phyloP scores from a whole-genome alignment of 2,113 vertebrate species.

The Lagopus leucura region DNA sequence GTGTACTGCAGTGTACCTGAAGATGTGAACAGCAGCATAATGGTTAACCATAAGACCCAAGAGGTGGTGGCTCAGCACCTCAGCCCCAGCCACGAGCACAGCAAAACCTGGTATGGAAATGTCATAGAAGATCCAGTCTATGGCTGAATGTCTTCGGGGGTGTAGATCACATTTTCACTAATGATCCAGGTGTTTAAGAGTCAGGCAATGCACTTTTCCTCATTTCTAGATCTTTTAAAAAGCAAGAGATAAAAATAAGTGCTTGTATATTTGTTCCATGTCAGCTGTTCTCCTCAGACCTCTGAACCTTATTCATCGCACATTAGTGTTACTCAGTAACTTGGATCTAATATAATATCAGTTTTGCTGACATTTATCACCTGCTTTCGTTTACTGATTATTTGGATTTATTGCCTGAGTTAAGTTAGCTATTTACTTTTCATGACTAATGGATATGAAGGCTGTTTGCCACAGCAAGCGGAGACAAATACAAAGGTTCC shows the following conservation, averaged over 20 bases:
- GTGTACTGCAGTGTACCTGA: neutral
- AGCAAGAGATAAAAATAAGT: constrained; percentile 6
- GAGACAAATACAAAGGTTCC: constrained; percentile 25
- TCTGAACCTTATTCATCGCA: constrained; percentile 41
- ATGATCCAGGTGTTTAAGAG: neutral
- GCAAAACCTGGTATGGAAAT: neutral
- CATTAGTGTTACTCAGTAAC: constrained; percentile 69
- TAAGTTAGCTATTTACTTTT: constrained; percentile 65
- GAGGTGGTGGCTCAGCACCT: neutral
- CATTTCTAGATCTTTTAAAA: neutral
- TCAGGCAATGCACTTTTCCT: neutral
- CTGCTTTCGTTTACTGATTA: constrained; percentile 65
- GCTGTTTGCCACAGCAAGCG: constrained; percentile 32
- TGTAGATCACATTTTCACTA: neutral
- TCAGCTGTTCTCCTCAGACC: constrained; percentile 48
- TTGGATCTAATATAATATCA: neutral
- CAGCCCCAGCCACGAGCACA: neutral
- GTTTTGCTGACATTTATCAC: constrained; percentile 62
- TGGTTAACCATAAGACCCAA: neutral
- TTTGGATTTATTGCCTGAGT: constrained; percentile 68
- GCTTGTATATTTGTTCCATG: neutral
- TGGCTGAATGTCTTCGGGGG: neutral
- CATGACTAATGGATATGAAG: constrained; percentile 63
- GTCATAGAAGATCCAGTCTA: accelerated
- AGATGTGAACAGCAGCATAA: neutral